Evolutionary conservation across 2,797 vertebrate genomes (phyloP).

Genomic region (Triplophysa yarkandensis): DNA sequence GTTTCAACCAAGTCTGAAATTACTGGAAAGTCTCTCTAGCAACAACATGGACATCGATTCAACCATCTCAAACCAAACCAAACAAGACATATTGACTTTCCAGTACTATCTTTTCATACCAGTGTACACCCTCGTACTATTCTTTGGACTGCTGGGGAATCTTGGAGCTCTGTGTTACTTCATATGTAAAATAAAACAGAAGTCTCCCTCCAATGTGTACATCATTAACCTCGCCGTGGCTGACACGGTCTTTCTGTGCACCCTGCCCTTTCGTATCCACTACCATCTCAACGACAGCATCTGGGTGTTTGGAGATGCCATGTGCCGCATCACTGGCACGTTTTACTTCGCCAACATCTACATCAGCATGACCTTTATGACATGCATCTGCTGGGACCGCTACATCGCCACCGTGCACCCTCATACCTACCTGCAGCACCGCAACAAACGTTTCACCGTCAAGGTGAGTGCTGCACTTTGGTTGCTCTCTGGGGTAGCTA

Average conservation of each 20-base stretch:
- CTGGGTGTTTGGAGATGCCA: slow-evolving; percentile 76
- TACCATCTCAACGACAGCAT: slow-evolving; percentile 76
- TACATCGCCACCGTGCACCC: slow-evolving; percentile 81
- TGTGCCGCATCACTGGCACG: slow-evolving; percentile 72
- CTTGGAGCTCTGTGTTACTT: slow-evolving; percentile 72
- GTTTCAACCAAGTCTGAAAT: neutral
- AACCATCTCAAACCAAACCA: slow-evolving; percentile 42
- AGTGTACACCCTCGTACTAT: slow-evolving; percentile 72
- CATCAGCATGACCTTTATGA: slow-evolving; percentile 81
- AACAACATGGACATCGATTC: neutral
- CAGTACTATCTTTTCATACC: slow-evolving; percentile 75
- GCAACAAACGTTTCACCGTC: slow-evolving; percentile 24
- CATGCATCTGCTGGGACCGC: slow-evolving; percentile 80
- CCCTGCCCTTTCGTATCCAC: slow-evolving; percentile 81
- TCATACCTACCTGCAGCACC: slow-evolving; percentile 70
- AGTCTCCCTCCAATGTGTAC: slow-evolving; percentile 73
- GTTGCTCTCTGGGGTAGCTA: slow-evolving; percentile 7
- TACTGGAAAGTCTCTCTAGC: neutral
- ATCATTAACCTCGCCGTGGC: slow-evolving; percentile 79
- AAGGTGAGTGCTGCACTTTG: slow-evolving; percentile 67
- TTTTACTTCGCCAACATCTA: slow-evolving; percentile 78
- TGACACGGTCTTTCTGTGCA: slow-evolving; percentile 73
- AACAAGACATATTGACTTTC: slow-evolving; percentile 59
- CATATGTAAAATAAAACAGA: slow-evolving; percentile 56
- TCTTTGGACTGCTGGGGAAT: slow-evolving; percentile 78